Evolutionary conservation across 2,888 invertebrate species (phyloP), one percentile per base, ranked within the genome.

Genomic region (Blomia tropicalis): DNA sequence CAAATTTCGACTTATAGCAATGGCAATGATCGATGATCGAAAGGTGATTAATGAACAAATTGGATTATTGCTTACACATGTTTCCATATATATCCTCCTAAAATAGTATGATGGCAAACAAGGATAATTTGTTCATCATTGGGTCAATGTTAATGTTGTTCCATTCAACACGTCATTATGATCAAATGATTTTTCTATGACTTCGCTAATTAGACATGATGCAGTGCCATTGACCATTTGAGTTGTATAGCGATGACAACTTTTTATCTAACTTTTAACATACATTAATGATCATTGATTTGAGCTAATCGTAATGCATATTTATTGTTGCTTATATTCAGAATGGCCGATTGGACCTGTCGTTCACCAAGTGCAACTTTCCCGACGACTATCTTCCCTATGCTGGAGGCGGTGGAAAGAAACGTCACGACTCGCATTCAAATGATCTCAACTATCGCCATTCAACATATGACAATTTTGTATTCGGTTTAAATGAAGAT

Each of bases 321-420:
- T 11, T 36, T 36, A 7, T 36, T 36, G 36, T 36, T 36, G 17
- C 36, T 36, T 36, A 36, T 17, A 11, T 36, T 7, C 22, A 47
- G 51, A 47, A 47, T 56, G 56, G 56, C 25, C 64, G 67, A 32
- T 56, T 67, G 43, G 66, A 66, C 43, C 65, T 66, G 32, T 59
- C 66, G 2, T 67, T 66, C 14, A 65, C 66, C 56, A 64, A 64
- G 5, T 66, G 66, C 7, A 54, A 51, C 19, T 67, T 67, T 31
- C 67, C 67, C 1, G 66, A 66, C 22, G 67, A 67, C 41, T 67
- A 67, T 54, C 61, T 67, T 17, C 67, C 67, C 7, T 67, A 67
- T 58, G 51, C 23, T 7, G 51, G 51, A 47, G n/a, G 51, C 22
- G 51, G 51, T 14, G n/a, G n/a, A 14, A 47, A 47, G 27, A 47